Evolutionary conservation across 2,888 invertebrate species (phyloP), one percentile per base, ranked within the genome.

Genomic region (Eurytoma californica): DNA sequence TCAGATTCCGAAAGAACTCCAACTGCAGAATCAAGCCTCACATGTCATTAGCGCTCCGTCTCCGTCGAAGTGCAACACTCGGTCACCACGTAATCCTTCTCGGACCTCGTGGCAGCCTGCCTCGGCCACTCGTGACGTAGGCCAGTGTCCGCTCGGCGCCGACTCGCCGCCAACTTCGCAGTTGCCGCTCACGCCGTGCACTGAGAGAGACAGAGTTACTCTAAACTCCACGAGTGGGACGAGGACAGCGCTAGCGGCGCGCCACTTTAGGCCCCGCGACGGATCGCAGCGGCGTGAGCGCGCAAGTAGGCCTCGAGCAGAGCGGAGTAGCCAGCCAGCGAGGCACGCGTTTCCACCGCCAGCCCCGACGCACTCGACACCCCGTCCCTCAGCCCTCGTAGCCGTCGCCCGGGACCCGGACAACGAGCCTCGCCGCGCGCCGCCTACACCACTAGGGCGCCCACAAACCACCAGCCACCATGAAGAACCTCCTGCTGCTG

Each of bases 401-500:
- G 39, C 39, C 39, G 39, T 39, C 39, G 39, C 39, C 39, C 39
- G 39, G 39, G 39, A 39, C 39, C 39, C 39, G 39, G 39, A 39
- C 39, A 39, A 24, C 24, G 20, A 14, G 24, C 49, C 55, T 30
- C 53, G 49, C 7, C 57, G 18, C n/a, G 53, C 53, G 28, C 14
- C 49, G 14, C 1, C 24, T 24, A 39, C 39, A 9, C 39, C 39
- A 39, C 39, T 39, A 9, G 39, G 39, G 39, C 39, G 9, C 7
- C 39, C 39, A 7, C 1, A 39, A 39, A 9, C 39, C 39, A 39
- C 9, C 12, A 72, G 70, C 18, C 78, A 92, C 90, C 90, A 95
- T 96, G 95, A 95, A 93, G 91, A 92, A 93, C 86, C 91, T 94
- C 86, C 92, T 94, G 89, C 90, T 95, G 85, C 89, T 94, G 68